These are phyloP conservation scores for Darevskia mixta DNA, from an alignment of 2,797 vertebrate species.

Conservation along the genomic window DNA sequence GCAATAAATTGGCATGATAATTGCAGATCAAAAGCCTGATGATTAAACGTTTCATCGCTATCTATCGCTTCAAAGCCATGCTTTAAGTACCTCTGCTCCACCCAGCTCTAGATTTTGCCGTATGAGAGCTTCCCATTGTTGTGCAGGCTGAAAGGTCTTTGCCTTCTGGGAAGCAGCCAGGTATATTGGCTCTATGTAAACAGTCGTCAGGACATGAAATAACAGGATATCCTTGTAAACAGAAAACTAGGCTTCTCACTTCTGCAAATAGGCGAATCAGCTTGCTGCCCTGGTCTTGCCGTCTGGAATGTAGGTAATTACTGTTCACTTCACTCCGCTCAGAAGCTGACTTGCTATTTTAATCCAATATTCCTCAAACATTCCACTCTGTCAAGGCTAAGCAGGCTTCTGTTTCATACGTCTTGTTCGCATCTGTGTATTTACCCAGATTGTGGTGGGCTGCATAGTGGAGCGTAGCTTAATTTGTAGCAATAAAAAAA, in stretches of 20 bases:
- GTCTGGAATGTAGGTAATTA: slow-evolving; percentile 9
- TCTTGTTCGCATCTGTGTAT: slow-evolving; percentile 11
- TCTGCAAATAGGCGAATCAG: slow-evolving; percentile 4
- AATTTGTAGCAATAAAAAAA: not conserved
- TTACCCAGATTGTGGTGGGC: slow-evolving; percentile 28
- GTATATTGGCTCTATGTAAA: slow-evolving; percentile 31
- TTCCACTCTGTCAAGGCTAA: slow-evolving; percentile 17
- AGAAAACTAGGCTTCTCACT: slow-evolving; percentile 22
- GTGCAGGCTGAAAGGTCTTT: slow-evolving; percentile 7
- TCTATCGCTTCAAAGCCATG: not conserved
- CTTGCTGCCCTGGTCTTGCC: not conserved
- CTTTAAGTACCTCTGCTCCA: not conserved
- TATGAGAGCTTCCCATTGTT: not conserved
- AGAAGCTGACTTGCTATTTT: slow-evolving; percentile 18
- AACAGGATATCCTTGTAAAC: slow-evolving; percentile 29
- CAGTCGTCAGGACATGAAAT: slow-evolving; percentile 34
- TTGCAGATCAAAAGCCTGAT: not conserved
- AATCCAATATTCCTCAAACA: slow-evolving; percentile 9
- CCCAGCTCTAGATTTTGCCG: not conserved
- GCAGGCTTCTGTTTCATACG: not conserved
- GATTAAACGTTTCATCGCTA: not conserved
- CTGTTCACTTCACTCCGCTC: slow-evolving; percentile 13
- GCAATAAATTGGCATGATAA: not conserved
- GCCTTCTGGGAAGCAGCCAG: slow-evolving; percentile 7
- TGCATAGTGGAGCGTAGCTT: not conserved